A percentile compares a stretch with the other conserved stretches of the same genome.
phyloP scores from a whole-genome alignment of 1,140 invertebrate species.

The Drosophila saltans region DNA sequence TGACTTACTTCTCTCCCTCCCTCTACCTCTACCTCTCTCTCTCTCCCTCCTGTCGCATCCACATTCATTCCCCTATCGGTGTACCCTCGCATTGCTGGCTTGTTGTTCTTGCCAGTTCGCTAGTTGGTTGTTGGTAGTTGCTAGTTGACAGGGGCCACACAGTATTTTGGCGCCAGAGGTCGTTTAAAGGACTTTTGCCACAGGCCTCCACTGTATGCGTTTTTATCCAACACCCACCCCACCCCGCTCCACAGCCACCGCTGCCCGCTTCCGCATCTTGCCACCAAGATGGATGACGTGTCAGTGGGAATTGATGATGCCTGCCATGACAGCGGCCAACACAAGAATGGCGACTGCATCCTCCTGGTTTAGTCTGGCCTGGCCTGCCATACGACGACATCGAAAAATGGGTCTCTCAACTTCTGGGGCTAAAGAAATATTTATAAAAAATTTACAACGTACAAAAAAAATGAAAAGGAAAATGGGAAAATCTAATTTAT shows the following conservation, averaged over 20 bases:
- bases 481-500: background rate
- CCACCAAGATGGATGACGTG: slow-evolving; percentile 78
- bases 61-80: too few species aligned
- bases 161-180: slow-evolving; percentile 80
- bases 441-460: background rate
- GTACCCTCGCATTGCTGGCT: slow-evolving; percentile 9
- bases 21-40: background rate
- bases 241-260: too few species aligned
- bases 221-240: slow-evolving; percentile 32
- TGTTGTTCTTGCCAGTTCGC: slow-evolving; percentile 21
- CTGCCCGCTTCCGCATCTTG: background rate
- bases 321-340: slow-evolving; percentile 38
- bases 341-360: slow-evolving; percentile 69
- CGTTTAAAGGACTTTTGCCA: slow-evolving; percentile 80
- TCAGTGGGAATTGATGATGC: slow-evolving; percentile 82
- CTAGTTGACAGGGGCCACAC: slow-evolving; percentile 34
- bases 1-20: slow-evolving; percentile 21
- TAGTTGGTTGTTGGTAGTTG: slow-evolving; percentile 46
- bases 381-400: slow-evolving; percentile 2
- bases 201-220: slow-evolving; percentile 61
- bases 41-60: background rate
- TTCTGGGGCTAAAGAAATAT: background rate
- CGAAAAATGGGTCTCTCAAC: slow-evolving; percentile 15
- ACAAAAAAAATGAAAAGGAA: background rate
- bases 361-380: background rate